Conservation (phyloP, 2,113 vertebrate genomes). For the Noctilio leporinus region DNA sequence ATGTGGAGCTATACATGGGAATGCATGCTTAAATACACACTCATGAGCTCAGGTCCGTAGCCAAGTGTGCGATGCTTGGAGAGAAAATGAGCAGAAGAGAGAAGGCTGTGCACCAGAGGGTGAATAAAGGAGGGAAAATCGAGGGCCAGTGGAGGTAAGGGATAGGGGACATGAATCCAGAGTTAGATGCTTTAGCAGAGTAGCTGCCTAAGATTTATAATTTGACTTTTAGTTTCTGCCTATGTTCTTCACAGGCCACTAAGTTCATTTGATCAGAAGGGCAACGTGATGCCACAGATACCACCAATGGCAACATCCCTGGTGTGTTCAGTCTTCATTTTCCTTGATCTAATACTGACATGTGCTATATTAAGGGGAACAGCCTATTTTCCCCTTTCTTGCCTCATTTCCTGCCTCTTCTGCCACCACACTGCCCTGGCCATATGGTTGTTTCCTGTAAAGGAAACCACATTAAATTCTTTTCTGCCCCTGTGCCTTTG, state of each 20-base stretch:
- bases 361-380: background rate
- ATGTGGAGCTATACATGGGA: background rate
- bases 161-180: background rate
- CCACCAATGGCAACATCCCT: background rate
- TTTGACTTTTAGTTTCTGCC: background rate
- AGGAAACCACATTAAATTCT: background rate
- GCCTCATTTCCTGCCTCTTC: background rate
- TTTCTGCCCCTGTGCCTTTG: background rate
- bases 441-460: accelerated
- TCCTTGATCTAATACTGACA: background rate
- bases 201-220: background rate
- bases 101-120: background rate
- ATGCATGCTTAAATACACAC: no score
- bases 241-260: background rate
- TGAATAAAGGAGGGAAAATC: background rate
- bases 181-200: background rate
- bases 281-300: background rate
- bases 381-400: background rate
- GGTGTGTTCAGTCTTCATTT: background rate
- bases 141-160: background rate
- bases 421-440: background rate
- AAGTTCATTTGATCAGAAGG: background rate
- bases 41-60: background rate
- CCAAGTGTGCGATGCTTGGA: no score
- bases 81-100: background rate